A percentile compares a stretch with the other conserved stretches of the same genome.
These are phyloP conservation scores for Calliopum simillimum DNA, from an alignment of 2,888 invertebrate genomes.

Conservation along the genomic window DNA sequence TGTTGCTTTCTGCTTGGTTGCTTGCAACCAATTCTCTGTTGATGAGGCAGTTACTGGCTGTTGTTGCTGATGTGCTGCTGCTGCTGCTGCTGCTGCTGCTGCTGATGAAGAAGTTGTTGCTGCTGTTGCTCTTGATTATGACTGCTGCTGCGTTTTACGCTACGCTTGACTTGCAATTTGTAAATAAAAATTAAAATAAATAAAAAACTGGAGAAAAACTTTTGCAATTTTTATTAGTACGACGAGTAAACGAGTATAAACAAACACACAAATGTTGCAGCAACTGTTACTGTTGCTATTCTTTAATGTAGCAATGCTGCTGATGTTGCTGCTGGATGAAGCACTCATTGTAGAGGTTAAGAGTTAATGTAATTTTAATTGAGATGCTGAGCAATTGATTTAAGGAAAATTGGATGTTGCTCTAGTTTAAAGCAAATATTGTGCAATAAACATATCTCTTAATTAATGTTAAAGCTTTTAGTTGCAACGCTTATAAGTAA, in stretches of 20 bases:
- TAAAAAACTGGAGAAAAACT: not conserved
- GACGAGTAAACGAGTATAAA: no score
- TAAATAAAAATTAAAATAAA: not conserved
- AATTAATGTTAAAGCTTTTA: no score
- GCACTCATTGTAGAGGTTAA: not conserved
- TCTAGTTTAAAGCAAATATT: no score
- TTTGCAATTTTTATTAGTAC: constrained; percentile 1
- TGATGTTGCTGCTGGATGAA: not conserved
- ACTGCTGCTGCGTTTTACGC: constrained; percentile 1
- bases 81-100: constrained; percentile 1
- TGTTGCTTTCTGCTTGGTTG: not conserved
- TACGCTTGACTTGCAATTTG: constrained; percentile 1
- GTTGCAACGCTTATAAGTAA: no score
- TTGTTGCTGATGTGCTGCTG: no score
- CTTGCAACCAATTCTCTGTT: no score
- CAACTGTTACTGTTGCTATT: not conserved
- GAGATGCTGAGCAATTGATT: not conserved
- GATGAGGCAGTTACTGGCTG: no score
- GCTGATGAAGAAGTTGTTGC: no score
- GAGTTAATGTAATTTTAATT: constrained; percentile 16
- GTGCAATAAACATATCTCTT: no score
- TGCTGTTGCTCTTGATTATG: not conserved
- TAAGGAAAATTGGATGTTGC: no score
- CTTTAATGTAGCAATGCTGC: not conserved
- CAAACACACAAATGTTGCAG: not conserved